phyloP scores from a whole-genome alignment of 1,140 invertebrate species.

The Meloidogyne chitwoodi region DNA sequence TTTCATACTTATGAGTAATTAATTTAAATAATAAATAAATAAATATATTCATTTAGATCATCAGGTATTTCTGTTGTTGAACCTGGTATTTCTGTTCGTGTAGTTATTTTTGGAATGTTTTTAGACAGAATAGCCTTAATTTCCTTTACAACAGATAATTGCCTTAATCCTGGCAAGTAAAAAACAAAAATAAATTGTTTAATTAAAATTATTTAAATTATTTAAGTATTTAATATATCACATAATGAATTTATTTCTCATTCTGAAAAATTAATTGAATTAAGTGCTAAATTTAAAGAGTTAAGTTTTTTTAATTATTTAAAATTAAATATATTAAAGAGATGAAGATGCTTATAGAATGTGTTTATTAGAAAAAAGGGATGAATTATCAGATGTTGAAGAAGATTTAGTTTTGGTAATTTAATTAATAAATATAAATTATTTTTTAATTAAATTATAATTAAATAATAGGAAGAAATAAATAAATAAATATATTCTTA shows the following conservation, averaged over 20 bases:
- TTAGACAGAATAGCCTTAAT: conserved; percentile 46
- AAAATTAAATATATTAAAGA: conserved; percentile 5
- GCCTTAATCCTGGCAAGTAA: conserved; percentile 12
- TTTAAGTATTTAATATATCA: conserved; percentile 44
- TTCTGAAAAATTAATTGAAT: conserved; percentile 49
- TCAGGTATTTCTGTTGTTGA: conserved; percentile 53
- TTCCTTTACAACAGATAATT: conserved; percentile 50
- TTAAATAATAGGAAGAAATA: too few relatives aligned
- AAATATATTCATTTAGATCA: too few relatives aligned
- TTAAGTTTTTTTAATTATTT: conserved; percentile 17
- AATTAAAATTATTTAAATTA: conserved; percentile 24
- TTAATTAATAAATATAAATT: too few relatives aligned
- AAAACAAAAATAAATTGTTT: conserved; percentile 3
- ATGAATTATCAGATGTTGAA: conserved; percentile 41
- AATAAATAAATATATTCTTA: too few relatives aligned
- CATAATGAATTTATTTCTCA: conserved; percentile 49
- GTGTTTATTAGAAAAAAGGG: conserved; percentile 43
- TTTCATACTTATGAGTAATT: conserved; percentile 50
- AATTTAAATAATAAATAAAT: too few relatives aligned
- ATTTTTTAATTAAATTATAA: too few relatives aligned
- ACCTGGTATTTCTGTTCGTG: conserved; percentile 38
- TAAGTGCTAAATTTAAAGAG: conserved; percentile 35
- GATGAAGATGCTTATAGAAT: conserved; percentile 48
- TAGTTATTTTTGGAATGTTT: conserved; percentile 54
- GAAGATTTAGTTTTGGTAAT: conserved; percentile 50